Percentiles rank a stretch among this genome's conserved stretches.
Conservation (phyloP, 2,113 vertebrate species). For the Phrynosoma platyrhinos region DNA sequence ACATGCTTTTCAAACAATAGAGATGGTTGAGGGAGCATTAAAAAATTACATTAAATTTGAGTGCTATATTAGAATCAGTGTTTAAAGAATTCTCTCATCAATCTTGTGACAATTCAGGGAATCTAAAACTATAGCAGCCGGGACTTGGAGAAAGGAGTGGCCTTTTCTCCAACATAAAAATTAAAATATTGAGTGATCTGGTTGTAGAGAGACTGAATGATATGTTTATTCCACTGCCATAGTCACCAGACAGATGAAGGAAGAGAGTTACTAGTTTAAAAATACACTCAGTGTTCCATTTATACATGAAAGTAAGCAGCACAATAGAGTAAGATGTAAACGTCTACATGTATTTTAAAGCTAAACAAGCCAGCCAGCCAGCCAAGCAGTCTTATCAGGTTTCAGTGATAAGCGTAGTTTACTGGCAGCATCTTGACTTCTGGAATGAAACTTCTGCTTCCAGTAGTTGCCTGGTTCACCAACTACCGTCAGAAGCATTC, state of each 20-base stretch:
- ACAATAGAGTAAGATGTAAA: too few relatives aligned
- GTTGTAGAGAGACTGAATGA: background rate
- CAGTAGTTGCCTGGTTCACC: too few relatives aligned
- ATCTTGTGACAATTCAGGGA: too few relatives aligned
- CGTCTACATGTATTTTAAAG: background rate
- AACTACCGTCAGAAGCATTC: background rate
- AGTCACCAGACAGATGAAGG: background rate
- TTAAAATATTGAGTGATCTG: background rate
- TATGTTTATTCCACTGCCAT: background rate
- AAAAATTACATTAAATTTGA: background rate
- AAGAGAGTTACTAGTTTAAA: background rate
- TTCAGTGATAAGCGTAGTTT: background rate
- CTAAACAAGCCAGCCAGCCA: background rate
- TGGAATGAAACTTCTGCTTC: background rate
- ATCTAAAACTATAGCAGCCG: too few relatives aligned
- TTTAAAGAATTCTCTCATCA: background rate
- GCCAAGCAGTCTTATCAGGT: background rate
- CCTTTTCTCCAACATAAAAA: background rate
- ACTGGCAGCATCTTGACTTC: background rate
- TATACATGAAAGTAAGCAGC: too few relatives aligned
- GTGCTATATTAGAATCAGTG: background rate
- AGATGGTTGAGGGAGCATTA: background rate
- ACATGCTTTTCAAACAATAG: background rate
- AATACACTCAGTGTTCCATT: background rate
- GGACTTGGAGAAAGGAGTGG: too few relatives aligned